Evolutionary conservation across 1,140 invertebrate genomes (phyloP), one percentile per base, ranked within the genome.

Genomic region (Anoplolepis gracilipes): DNA sequence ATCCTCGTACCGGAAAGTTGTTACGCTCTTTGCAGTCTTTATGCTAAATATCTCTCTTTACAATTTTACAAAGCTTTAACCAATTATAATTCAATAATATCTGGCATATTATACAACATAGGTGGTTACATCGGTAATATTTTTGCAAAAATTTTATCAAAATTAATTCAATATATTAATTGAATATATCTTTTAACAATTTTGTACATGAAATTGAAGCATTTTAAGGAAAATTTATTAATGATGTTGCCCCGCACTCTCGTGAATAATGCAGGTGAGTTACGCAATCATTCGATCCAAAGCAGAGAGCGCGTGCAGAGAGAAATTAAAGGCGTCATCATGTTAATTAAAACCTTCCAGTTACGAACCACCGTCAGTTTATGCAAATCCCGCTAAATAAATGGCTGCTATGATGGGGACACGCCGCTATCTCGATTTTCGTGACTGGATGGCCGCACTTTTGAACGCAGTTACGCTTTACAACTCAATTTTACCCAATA

Each of bases 261-360:
- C 67, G 78, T 82, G 78, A 82, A 82, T 82, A 82, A 82, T 82
- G 36, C 36, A 73, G 36, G 19, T 13, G 78, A 65, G 61, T 88
- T 88, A 75, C 65, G 55, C 81, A 67, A 59, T 42, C 65, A 8
- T 61, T 61, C 67, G 81, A 64, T 36, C 67, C 78, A 42, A 42
- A 72, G 39, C 59, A 64, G 57, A 69, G 30, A 28, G 65, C 64
- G 64, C 49, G 39, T n/a, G n/a, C n/a, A n/a, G n/a, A 33, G 33
- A 65, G 86, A 85, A 88, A 88, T 88, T 88, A 88, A 88, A 85
- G 82, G 87, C 87, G 72, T 88, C 87, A 85, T 88, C 87, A 85
- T 88, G 84, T 88, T 88, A 88, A 88, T 88, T 88, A 88, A 85
- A 88, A 88, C 46, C 87, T 64, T 81, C 42, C 61, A 77, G 86